Evolutionary conservation across 1,140 invertebrate species (phyloP).

Genomic region (Sarcophaga bullata): DNA sequence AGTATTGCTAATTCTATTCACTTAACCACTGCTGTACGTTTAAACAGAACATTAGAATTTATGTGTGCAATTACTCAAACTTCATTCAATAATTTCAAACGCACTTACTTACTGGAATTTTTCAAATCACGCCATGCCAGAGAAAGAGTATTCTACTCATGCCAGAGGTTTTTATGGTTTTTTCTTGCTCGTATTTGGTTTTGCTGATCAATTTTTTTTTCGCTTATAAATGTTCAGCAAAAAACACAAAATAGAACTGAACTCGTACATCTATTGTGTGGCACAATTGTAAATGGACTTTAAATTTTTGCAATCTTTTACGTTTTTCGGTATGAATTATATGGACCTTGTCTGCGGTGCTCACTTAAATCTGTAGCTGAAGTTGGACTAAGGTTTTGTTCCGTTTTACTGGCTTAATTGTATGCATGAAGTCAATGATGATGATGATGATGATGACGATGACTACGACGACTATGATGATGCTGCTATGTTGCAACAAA

Average conservation of each 20-base stretch:
- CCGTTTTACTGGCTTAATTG: background rate
- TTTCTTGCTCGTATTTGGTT: too few species aligned
- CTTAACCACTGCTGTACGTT: too few species aligned
- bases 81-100: background rate
- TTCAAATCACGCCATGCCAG: background rate
- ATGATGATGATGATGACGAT: background rate
- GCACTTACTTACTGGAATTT: constrained; percentile 1
- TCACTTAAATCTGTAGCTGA: background rate
- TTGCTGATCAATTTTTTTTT: background rate
- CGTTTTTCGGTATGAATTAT: background rate
- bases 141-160: background rate
- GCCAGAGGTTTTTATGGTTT: background rate
- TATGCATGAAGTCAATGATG: background rate
- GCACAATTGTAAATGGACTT: background rate
- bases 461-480: background rate
- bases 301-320: too few species aligned
- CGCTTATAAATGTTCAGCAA: background rate
- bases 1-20: too few species aligned
- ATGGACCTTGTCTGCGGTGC: background rate
- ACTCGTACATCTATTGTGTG: background rate
- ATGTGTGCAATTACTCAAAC: background rate
- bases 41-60: too few species aligned
- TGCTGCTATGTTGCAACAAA: background rate
- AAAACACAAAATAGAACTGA: background rate
- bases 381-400: background rate